Evolutionary conservation across 2,113 vertebrate genomes (phyloP), one percentile per base, ranked within the genome.

Genomic region (Tinamus guttatus): DNA sequence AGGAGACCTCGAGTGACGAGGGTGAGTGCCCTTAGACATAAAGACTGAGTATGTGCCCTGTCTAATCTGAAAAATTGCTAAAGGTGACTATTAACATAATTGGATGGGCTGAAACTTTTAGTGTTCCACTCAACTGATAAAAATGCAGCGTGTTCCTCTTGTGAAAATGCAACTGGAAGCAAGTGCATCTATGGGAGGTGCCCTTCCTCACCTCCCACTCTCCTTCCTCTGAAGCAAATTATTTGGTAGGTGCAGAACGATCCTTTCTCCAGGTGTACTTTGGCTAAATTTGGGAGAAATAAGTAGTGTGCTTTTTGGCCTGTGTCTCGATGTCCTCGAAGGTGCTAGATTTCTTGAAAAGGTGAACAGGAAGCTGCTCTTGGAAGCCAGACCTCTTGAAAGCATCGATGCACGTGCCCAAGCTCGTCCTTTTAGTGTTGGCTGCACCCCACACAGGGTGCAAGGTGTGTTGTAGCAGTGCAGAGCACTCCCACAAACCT

Each of bases 1-100:
- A 99, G 93, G 99, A 99, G 78, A 97, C 97, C 9, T 98, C 98
- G 0, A 99, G 98, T 7, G 99, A 99, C 1, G 99, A 99, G 97
- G 99, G 99, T 99, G 86, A 96, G 97, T 54, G 11, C 34, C 2
- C 8, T 3, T 7, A 22, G 9, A 28, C 41, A 2, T 8, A 6
- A 6, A 30, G 51, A 17, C 0, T 2, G 2, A 10, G 15, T 11
- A 4, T 9, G 1, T 24, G 34, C 20, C 71, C 41, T 40, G 43
- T 18, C 27, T 70, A 64, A 28, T 9, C 63, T 56, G 49, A 38
- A 49, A 24, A 15, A 9, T 1, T 81, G 64, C 68, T 62, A 68
- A 10, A 64, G 34, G 34, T 54, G 34, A 14, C 28, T 15, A 0
- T 7, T 24, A 22, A 7, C 22, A 2, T 24, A 69, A 40, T 62